Conservation (phyloP, 1,140 invertebrate species). For the Caenorhabditis latens region DNA sequence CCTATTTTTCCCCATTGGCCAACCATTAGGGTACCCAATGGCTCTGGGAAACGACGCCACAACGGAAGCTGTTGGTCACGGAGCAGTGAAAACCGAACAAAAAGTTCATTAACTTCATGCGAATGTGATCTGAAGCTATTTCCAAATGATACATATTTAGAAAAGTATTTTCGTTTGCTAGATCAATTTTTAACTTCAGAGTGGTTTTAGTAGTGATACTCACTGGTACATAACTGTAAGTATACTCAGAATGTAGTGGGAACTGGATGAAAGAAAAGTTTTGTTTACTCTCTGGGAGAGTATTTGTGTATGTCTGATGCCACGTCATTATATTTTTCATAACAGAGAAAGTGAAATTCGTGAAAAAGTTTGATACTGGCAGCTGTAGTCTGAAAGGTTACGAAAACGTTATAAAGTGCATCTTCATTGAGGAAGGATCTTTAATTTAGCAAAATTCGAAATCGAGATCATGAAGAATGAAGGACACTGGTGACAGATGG, state of each 20-base stretch:
- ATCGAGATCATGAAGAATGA: too few species aligned
- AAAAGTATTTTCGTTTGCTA: too few species aligned
- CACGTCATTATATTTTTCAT: constrained; percentile 8
- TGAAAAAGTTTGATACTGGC: not conserved
- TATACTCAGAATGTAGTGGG: not conserved
- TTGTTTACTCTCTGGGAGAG: not conserved
- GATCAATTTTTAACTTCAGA: not conserved
- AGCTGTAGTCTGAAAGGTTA: too few species aligned
- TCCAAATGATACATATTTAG: too few species aligned
- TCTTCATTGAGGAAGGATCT: too few species aligned
- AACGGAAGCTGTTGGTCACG: constrained; percentile 38
- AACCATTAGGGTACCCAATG: constrained; percentile 49
- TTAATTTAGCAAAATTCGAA: too few species aligned
- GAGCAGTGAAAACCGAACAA: not conserved
- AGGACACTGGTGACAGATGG: too few species aligned
- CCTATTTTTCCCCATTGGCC: constrained; percentile 38
- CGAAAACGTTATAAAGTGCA: too few species aligned
- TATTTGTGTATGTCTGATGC: not conserved
- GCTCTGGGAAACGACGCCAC: constrained; percentile 48
- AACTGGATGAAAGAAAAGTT: not conserved
- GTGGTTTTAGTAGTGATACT: too few species aligned
- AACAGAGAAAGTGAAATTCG: not conserved
- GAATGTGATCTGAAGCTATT: too few species aligned
- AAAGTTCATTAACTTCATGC: not conserved
- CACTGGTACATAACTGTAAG: not conserved